Percentiles rank a stretch among this genome's conserved stretches.
Evolutionary conservation across 2,797 vertebrate genomes (phyloP).

Genomic region (Gymnodraco acuticeps): DNA sequence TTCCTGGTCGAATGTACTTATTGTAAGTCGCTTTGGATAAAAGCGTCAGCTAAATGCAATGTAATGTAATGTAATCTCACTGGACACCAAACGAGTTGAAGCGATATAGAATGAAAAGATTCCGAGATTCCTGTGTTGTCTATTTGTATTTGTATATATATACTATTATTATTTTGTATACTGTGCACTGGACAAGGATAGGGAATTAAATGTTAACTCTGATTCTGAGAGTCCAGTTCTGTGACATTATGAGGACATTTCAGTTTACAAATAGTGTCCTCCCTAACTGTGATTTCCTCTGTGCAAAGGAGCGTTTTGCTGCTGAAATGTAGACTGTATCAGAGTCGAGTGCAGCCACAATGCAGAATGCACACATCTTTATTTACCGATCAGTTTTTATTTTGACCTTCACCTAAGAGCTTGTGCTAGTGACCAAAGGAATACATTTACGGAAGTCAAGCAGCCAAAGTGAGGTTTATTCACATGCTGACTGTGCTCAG

Average conservation of each 20-base stretch:
- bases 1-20: too few relatives aligned
- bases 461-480: slow-evolving; percentile 42
- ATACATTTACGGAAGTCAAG: slow-evolving; percentile 19
- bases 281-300: slow-evolving; percentile 39
- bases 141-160: too few relatives aligned
- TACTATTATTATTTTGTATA: slow-evolving; percentile 1
- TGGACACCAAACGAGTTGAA: slow-evolving; percentile 20
- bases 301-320: slow-evolving; percentile 11
- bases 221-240: slow-evolving; percentile 35
- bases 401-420: slow-evolving; percentile 24
- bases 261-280: slow-evolving; percentile 35
- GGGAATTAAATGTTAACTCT: slow-evolving; percentile 37
- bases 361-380: neutral
- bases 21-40: too few relatives aligned
- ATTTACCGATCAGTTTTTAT: slow-evolving; percentile 20
- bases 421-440: slow-evolving; percentile 14
- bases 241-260: slow-evolving; percentile 52
- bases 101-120: neutral
- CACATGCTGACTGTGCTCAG: slow-evolving; percentile 21
- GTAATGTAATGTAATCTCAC: too few relatives aligned
- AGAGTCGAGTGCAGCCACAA: slow-evolving; percentile 5
- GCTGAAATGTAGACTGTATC: slow-evolving; percentile 17
- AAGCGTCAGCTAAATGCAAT: too few relatives aligned
- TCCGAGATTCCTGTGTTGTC: slow-evolving; percentile 1
- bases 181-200: slow-evolving; percentile 7